phyloP scores from a whole-genome alignment of 2,113 vertebrate genomes.

The Ibidorhyncha struthersii region DNA sequence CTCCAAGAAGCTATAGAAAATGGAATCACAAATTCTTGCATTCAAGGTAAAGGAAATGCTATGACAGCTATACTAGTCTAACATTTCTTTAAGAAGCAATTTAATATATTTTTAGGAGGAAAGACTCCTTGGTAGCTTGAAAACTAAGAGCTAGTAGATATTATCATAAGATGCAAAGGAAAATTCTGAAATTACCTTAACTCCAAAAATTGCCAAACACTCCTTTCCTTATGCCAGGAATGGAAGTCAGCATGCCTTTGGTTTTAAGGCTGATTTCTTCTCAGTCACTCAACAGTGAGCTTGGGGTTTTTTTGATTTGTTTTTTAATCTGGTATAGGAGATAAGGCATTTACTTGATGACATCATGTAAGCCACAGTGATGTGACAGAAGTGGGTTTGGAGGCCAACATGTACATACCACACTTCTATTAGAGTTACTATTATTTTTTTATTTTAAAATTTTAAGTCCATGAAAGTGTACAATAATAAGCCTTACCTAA shows the following conservation, averaged over 20 bases:
- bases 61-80: not conserved
- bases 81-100: not conserved
- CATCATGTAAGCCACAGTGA: not conserved
- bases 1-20: constrained; percentile 83
- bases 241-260: not conserved
- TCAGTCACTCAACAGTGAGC: not conserved
- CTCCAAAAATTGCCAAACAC: not conserved
- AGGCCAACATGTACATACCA: not conserved
- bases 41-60: constrained; percentile 82
- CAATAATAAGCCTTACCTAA: not conserved
- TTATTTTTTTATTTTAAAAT: not conserved
- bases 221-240: not conserved
- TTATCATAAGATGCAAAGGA: not conserved
- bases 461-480: not conserved
- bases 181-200: not conserved
- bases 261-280: not conserved
- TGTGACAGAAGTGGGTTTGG: not conserved
- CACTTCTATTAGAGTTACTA: not conserved
- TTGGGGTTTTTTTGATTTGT: not conserved
- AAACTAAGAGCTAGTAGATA: not conserved
- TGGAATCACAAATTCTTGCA: constrained; percentile 82
- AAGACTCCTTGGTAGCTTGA: not conserved
- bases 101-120: not conserved
- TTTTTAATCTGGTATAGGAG: not conserved
- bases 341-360: not conserved